Percentiles rank a stretch among this genome's conserved stretches.
Conservation (phyloP, 2,113 vertebrate species). For the Protobothrops mucrosquamatus region DNA sequence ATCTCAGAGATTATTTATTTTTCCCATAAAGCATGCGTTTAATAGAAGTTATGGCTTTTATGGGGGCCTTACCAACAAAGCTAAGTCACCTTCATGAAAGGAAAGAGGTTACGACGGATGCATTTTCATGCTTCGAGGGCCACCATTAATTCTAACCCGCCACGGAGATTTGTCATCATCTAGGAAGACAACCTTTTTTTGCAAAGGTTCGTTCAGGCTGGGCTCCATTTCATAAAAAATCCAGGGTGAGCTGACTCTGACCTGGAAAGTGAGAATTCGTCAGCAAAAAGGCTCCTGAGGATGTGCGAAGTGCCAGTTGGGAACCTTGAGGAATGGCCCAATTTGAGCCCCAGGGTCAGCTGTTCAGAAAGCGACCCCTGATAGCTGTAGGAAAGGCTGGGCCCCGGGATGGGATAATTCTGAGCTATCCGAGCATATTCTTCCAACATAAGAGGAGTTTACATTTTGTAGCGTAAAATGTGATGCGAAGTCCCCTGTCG, state of each 20-base stretch:
- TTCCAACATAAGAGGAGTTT: not conserved
- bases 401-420: not conserved
- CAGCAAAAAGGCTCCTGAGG: not conserved
- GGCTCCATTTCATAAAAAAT: not conserved
- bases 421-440: not conserved
- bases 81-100: not conserved
- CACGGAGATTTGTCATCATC: not conserved
- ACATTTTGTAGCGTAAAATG: conserved; percentile 46
- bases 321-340: not conserved
- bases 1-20: conserved; percentile 10
- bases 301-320: not conserved
- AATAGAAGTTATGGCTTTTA: conserved; percentile 24
- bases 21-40: conserved; percentile 5
- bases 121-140: not conserved
- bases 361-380: not conserved
- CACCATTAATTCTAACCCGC: not conserved
- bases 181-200: not conserved
- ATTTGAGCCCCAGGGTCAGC: not conserved
- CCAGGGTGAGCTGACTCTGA: fast-evolving
- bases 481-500: not conserved
- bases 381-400: not conserved
- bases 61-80: conserved; percentile 35
- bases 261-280: not conserved
- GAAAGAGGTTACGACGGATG: not conserved
- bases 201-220: not conserved